phyloP scores from a whole-genome alignment of 2,113 vertebrate genomes.

The Sapajus apella region DNA sequence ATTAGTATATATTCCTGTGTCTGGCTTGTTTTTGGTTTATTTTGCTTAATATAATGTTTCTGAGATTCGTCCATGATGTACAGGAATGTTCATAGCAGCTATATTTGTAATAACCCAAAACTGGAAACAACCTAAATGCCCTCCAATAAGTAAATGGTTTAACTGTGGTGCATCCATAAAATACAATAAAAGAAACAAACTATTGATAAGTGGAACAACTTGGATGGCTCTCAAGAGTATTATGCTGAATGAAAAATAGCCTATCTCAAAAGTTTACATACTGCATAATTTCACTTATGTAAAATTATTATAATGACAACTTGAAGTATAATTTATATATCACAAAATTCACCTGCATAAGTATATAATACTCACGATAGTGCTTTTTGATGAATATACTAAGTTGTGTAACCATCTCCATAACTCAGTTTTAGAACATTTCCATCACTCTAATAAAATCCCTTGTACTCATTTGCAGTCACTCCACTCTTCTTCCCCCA shows the following conservation, averaged over 20 bases:
- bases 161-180: not conserved
- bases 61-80: not conserved
- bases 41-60: slow-evolving; percentile 39
- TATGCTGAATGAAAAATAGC: slow-evolving; percentile 36
- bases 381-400: slow-evolving; percentile 40
- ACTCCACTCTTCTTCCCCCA: not conserved
- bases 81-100: not conserved
- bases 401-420: not conserved
- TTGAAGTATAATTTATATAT: slow-evolving; percentile 23
- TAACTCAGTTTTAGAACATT: slow-evolving; percentile 44
- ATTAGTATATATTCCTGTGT: not conserved
- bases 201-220: slow-evolving; percentile 16
- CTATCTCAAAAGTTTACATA: slow-evolving; percentile 28
- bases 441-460: slow-evolving; percentile 20
- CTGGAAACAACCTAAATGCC: not conserved
- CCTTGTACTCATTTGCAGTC: not conserved
- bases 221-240: slow-evolving; percentile 29
- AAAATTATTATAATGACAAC: not conserved
- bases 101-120: slow-evolving; percentile 34
- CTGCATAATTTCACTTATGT: slow-evolving; percentile 23
- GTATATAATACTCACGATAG: not conserved
- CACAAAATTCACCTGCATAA: slow-evolving; percentile 7
- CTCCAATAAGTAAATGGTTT: not conserved
- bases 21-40: slow-evolving; percentile 11
- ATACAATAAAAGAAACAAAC: slow-evolving; percentile 24